Evolutionary conservation across 1,140 invertebrate genomes (phyloP).

Genomic region (Medauroidea extradentata): DNA sequence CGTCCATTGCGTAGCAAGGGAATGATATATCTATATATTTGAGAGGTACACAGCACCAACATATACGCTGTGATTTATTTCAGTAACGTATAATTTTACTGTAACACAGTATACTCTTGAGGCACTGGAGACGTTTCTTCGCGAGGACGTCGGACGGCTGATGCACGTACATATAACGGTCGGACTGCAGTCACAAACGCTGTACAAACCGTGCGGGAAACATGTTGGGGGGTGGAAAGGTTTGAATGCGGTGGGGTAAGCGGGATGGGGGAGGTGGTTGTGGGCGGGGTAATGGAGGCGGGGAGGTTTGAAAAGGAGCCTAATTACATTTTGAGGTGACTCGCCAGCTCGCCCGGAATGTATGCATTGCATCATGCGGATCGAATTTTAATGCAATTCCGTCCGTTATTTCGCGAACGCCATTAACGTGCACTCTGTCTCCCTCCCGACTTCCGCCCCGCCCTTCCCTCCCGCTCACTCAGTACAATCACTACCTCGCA

Average conservation of each 20-base stretch:
- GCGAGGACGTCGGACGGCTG: too few species aligned
- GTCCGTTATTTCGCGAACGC: constrained; percentile 13
- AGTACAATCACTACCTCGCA: constrained; percentile 1
- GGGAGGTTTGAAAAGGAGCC: constrained; percentile 10
- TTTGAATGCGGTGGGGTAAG: not conserved
- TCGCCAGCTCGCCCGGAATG: constrained; percentile 7
- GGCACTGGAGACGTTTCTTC: too few species aligned
- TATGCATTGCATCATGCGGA: constrained; percentile 12
- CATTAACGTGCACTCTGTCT: constrained; percentile 10
- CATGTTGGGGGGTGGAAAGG: too few species aligned
- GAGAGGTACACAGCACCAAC: too few species aligned
- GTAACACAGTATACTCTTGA: too few species aligned
- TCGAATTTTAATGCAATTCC: constrained; percentile 19
- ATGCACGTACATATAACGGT: too few species aligned
- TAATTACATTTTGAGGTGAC: constrained; percentile 21
- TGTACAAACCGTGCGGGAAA: too few species aligned
- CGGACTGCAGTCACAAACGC: too few species aligned
- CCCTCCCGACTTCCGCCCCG: not conserved
- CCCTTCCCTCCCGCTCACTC: not conserved
- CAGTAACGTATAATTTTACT: too few species aligned
- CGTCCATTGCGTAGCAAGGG: too few species aligned
- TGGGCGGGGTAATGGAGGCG: not conserved
- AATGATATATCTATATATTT: too few species aligned
- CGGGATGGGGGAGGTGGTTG: not conserved
- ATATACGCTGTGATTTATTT: too few species aligned